These are phyloP conservation scores for Idaea biselata DNA, from an alignment of 2,888 invertebrate genomes.

Conservation along the genomic window DNA sequence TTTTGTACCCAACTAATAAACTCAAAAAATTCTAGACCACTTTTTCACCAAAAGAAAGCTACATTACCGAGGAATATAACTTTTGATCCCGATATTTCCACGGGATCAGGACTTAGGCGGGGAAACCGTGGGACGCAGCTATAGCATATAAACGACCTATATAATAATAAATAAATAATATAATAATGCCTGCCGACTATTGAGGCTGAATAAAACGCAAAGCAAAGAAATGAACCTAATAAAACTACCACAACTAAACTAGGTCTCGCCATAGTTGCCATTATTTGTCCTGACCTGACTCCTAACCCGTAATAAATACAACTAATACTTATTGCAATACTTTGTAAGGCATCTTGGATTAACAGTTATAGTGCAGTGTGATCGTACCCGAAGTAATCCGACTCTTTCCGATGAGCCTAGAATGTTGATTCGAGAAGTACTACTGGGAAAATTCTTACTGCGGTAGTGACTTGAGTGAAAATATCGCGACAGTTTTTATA, in stretches of 20 bases:
- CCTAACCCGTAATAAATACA: background rate
- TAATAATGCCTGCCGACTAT: too few species aligned
- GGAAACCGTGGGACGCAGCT: too few species aligned
- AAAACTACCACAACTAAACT: background rate
- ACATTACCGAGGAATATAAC: too few species aligned
- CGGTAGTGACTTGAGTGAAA: background rate
- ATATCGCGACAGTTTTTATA: background rate
- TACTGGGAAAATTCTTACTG: background rate
- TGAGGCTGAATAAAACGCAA: too few species aligned
- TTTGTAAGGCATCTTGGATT: constrained; percentile 8
- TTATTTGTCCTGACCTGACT: constrained; percentile 33
- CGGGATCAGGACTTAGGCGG: too few species aligned
- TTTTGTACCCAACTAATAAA: too few species aligned
- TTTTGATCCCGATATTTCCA: too few species aligned
- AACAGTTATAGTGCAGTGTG: constrained; percentile 5
- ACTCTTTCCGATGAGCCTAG: background rate
- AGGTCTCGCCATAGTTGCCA: constrained; percentile 6
- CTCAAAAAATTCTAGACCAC: too few species aligned
- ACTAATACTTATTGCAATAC: constrained; percentile 26
- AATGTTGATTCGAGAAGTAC: background rate
- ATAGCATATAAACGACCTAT: too few species aligned
- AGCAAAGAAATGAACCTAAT: too few species aligned
- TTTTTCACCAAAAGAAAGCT: too few species aligned
- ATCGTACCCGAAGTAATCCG: background rate
- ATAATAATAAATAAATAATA: too few species aligned